Base-by-base conservation (phyloP, 2,797 vertebrate genomes). In the Thamnophis elegans region DNA sequence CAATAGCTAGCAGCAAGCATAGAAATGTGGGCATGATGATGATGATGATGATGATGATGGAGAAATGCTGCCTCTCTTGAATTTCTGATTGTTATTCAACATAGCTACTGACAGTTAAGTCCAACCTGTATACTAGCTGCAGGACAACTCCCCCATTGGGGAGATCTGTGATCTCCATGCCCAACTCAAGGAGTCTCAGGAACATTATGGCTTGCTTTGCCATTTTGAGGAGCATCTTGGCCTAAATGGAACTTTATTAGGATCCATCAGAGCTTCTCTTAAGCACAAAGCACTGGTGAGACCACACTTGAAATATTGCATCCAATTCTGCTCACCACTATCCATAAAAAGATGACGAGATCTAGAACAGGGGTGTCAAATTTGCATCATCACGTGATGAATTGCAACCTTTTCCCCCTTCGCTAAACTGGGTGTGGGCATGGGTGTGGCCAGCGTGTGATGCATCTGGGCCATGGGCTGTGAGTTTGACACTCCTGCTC, bases 171-270 rank as follows among this genome's bases (percentile, higher is more conserved):
- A 25, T 85, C 9, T 89, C 54, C 51, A 54, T 36, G 28, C 28
- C 10, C n/a, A n/a, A 53, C 11, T 78, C 58, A 3, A 26, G 89
- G 16, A 9, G 13, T 54, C 68, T 10, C 32, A 94, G 91, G 28
- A 47, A 89, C 55, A 92, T 78, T 68, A 60, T 60, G 53, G 22
- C 87, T 59, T 93, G 87, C 5, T 18, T 53, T 55, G 85, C 86
- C 14, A 26, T 26, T 32, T n/a, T 73, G 92, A 95, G 93, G 62
- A 87, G 94, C 89, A 93, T 87, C 90, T 90, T 91, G 51, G 53
- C 18, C 88, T 54, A 68, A 28, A 32, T 7, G 4, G 53, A 14
- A 20, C n/a, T 56, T 73, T 32, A 7, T 73, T 14, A n/a, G 7
- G 14, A 16, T 73, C 65, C 14, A 36, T 32, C 65, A 32, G 65